These are phyloP conservation scores for Sebastes trivittatus DNA, from an alignment of 2,797 vertebrate genomes.

Conservation along the genomic window DNA sequence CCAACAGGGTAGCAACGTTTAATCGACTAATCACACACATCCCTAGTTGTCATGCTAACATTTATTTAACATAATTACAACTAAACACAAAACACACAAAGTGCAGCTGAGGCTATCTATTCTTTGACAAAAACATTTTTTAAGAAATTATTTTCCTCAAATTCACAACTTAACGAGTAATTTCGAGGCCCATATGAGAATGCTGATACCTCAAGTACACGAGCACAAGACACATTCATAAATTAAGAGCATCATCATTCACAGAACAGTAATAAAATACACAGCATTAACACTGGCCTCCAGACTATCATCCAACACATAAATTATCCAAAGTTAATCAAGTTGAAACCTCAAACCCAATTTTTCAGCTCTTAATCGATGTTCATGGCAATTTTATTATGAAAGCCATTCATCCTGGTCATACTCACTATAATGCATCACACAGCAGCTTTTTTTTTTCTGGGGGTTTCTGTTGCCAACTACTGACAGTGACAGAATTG, in stretches of 20 bases:
- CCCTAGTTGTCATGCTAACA: neutral
- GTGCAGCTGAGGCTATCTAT: neutral
- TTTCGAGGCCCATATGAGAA: neutral
- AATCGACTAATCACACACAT: neutral
- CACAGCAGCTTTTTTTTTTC: neutral
- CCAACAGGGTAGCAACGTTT: neutral
- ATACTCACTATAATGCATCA: constrained; percentile 22
- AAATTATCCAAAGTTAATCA: constrained; percentile 53
- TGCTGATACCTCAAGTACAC: constrained; percentile 12
- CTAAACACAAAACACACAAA: neutral
- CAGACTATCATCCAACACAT: constrained; percentile 28
- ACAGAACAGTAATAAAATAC: constrained; percentile 23
- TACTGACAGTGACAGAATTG: constrained; percentile 1
- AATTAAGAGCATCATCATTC: constrained; percentile 33
- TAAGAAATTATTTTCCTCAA: neutral
- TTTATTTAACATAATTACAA: neutral
- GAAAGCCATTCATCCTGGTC: constrained; percentile 33
- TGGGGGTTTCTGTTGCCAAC: neutral
- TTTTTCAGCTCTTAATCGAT: constrained; percentile 49
- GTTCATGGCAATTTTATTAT: constrained; percentile 51
- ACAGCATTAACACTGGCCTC: constrained; percentile 24
- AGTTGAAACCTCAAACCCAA: constrained; percentile 35
- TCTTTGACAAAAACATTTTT: neutral
- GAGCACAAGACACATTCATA: constrained; percentile 13
- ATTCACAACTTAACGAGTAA: neutral